A percentile compares a stretch with the other conserved stretches of the same genome.
Evolutionary conservation across 2,888 invertebrate genomes (phyloP).

Genomic region (Rhodophaea formosa): DNA sequence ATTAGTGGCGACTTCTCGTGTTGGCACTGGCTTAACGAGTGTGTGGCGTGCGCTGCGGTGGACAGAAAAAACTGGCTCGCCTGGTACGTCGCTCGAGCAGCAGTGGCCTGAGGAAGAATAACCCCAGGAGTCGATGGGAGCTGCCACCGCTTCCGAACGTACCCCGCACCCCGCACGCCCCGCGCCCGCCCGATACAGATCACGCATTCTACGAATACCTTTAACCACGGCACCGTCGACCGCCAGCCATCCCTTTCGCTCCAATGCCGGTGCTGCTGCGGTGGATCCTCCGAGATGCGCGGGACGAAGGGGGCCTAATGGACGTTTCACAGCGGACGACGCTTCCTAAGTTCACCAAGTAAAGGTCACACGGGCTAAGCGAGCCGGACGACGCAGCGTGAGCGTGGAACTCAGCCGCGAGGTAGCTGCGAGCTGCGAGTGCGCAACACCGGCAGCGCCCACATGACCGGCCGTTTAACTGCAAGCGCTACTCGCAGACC

Average conservation of each 20-base stretch:
- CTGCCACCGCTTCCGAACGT: conserved; percentile 80
- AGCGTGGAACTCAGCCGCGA: conserved; percentile 75
- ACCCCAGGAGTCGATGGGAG: conserved; percentile 82
- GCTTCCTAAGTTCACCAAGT: conserved; percentile 80
- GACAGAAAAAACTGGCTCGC: conserved; percentile 83
- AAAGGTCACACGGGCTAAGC: conserved; percentile 78
- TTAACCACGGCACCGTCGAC: conserved; percentile 70
- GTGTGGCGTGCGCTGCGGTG: conserved; percentile 82
- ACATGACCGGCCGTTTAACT: conserved; percentile 75
- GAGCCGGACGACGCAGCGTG: conserved; percentile 73
- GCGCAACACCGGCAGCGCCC: conserved; percentile 81
- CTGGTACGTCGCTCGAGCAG: conserved; percentile 78
- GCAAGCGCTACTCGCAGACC: conserved; percentile 50
- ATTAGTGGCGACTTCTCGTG: conserved; percentile 84
- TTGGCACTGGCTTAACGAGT: conserved; percentile 83
- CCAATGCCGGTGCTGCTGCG: conserved; percentile 60
- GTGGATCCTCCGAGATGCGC: conserved; percentile 57
- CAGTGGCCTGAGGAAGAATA: conserved; percentile 82
- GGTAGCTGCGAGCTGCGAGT: conserved; percentile 75
- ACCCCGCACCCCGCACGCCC: conserved; percentile 70
- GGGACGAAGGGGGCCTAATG: conserved; percentile 73
- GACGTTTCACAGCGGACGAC: conserved; percentile 76
- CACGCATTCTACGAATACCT: conserved; percentile 81
- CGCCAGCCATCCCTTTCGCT: conserved; percentile 71
- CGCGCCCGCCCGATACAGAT: conserved; percentile 77